Evolutionary conservation across 1,140 invertebrate genomes (phyloP), one percentile per base, ranked within the genome.

Genomic region (Frieseomelitta varia): DNA sequence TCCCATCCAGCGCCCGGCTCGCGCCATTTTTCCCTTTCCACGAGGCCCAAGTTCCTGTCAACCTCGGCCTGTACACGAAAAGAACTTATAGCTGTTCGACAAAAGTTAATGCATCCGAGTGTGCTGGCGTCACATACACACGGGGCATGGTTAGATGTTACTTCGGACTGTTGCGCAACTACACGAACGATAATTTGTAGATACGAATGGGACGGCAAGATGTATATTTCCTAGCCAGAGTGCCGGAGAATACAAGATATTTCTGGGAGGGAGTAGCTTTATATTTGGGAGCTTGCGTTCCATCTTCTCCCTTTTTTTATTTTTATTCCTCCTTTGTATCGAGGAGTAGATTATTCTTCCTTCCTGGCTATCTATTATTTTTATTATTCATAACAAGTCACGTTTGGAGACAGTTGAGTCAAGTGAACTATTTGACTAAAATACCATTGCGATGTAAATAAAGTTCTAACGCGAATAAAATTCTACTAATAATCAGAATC

Each of bases 61-160:
- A 1, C 34, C 55, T 53, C 51, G 27, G 1, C 75, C 53, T 61
- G 51, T 56, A 65, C 85, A 47, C 39, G 74, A 53, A 72, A 85
- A 87, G 53, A 87, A 88, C 86, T 87, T 87, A 81, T 63, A 65
- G 86, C 79, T 81, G 71, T 27, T 87, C 63, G 81, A 73, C 65
- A 58, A 76, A 87, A 87, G 79, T 58, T 78, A 53, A 58, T 19
- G 51, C 65, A 34, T 65, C 47, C 21, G n/a, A 10, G 12, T 51
- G 24, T 8, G 34, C 34, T 15, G 2, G 39, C 51, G 71, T 72
- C 71, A 0, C 3, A 1, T 21, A 53, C 71, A 2, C 10, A n/a
- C 0, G 24, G 14, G 24, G 14, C 12, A 39, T 21, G 14, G 6
- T 4, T n/a, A 12, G n/a, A 27, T 0, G 34, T 24, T 51, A 8